phyloP scores from a whole-genome alignment of 2,888 invertebrate genomes.

The Pyrocoelia pectoralis region DNA sequence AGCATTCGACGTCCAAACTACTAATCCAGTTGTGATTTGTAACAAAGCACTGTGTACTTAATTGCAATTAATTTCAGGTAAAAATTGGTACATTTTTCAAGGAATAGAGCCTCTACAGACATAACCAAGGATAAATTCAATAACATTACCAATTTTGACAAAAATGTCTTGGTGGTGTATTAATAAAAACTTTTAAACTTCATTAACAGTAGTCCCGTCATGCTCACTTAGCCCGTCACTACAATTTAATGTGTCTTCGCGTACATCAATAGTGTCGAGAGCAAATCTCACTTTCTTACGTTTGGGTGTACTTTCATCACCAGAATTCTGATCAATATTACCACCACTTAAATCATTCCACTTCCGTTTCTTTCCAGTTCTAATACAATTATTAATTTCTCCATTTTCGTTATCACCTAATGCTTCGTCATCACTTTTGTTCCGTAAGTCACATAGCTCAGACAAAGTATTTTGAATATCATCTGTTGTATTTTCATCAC shows the following conservation, averaged over 20 bases:
- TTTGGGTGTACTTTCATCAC: conserved; percentile 6
- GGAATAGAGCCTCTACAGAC: too few relatives aligned
- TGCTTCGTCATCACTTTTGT: not conserved
- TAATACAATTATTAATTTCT: not conserved
- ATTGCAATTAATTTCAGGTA: too few relatives aligned
- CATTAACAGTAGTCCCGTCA: not conserved
- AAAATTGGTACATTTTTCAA: too few relatives aligned
- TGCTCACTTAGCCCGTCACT: not conserved
- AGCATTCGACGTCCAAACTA: too few relatives aligned
- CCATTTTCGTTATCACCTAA: not conserved
- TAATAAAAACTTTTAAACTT: not conserved
- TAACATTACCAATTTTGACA: too few relatives aligned
- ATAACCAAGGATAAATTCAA: too few relatives aligned
- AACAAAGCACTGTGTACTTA: too few relatives aligned
- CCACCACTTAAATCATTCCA: not conserved
- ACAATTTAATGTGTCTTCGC: not conserved
- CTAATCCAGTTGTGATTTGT: too few relatives aligned
- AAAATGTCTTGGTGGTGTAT: too few relatives aligned
- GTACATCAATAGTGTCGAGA: not conserved
- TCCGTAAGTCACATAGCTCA: not conserved
- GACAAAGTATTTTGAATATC: not conserved
- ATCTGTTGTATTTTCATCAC: not conserved
- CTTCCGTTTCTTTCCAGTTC: not conserved
- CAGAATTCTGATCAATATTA: not conserved
- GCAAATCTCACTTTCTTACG: conserved; percentile 20